phyloP scores from a whole-genome alignment of 2,113 vertebrate species.

The Notarius quadriscutis region DNA sequence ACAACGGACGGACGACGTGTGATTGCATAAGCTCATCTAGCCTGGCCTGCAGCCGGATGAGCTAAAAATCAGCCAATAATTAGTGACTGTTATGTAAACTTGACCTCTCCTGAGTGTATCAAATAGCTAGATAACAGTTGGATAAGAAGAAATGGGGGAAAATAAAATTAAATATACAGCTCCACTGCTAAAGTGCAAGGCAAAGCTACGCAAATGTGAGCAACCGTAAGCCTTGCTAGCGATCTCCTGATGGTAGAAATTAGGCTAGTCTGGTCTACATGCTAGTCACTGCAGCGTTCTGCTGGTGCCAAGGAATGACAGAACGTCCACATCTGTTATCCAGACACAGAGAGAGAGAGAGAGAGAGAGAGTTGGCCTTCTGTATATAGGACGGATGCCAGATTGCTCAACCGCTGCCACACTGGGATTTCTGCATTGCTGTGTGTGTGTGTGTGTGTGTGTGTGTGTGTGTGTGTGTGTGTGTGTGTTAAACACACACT shows the following conservation, averaged over 20 bases:
- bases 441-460: slow-evolving; percentile 25
- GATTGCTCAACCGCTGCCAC: slow-evolving; percentile 38
- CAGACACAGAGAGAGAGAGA: slow-evolving; percentile 23
- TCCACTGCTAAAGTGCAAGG: neutral
- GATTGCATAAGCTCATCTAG: no score
- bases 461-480: slow-evolving; percentile 39
- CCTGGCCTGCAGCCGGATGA: no score
- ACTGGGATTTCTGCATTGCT: slow-evolving; percentile 19
- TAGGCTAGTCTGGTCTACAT: slow-evolving; percentile 28
- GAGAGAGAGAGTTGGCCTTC: slow-evolving; percentile 41
- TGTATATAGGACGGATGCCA: slow-evolving; percentile 24
- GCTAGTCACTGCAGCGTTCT: slow-evolving; percentile 27
- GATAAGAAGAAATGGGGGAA: neutral
- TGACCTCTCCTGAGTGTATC: neutral
- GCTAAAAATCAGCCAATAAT: neutral
- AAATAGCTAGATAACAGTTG: neutral
- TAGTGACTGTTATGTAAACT: neutral
- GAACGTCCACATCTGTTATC: slow-evolving; percentile 26
- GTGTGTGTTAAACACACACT: slow-evolving; percentile 23
- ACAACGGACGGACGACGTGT: no score
- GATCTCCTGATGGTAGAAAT: neutral
- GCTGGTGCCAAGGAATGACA: slow-evolving; percentile 26
- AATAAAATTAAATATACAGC: no score
- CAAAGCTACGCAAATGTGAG: neutral
- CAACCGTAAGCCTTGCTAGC: neutral